Percentiles rank a stretch among this genome's conserved stretches.
phyloP scores from a whole-genome alignment of 2,888 invertebrate genomes.

The Synergus laeviventris region DNA sequence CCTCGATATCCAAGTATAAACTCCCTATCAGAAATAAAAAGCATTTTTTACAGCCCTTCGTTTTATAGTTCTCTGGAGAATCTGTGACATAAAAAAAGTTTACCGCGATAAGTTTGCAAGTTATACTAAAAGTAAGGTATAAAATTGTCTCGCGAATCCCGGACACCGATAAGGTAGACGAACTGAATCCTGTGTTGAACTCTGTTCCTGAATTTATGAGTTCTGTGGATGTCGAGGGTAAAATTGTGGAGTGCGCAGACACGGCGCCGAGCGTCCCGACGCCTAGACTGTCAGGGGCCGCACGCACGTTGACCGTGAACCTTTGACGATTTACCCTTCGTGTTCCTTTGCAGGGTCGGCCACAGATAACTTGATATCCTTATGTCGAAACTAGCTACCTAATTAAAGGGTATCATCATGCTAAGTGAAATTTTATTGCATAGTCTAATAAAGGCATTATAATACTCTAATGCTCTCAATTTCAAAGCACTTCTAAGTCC shows the following conservation, averaged over 20 bases:
- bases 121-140: constrained; percentile 42
- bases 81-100: background rate
- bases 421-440: background rate
- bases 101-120: background rate
- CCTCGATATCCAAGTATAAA: background rate
- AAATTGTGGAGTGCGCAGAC: constrained; percentile 56
- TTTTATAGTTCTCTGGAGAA: background rate
- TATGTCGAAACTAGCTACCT: background rate
- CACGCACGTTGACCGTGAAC: constrained; percentile 72
- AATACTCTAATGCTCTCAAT: background rate
- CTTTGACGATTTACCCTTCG: constrained; percentile 9
- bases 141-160: constrained; percentile 43
- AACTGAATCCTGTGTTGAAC: constrained; percentile 46
- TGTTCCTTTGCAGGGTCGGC: background rate
- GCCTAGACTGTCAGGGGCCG: constrained; percentile 70
- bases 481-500: background rate
- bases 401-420: background rate
- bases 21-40: background rate
- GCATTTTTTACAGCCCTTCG: background rate
- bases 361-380: constrained; percentile 15
- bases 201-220: constrained; percentile 58
- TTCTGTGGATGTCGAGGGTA: constrained; percentile 50
- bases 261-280: constrained; percentile 70
- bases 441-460: background rate
- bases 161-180: constrained; percentile 60